Conservation (phyloP, 2,888 invertebrate species). For the Orgyia antiqua region DNA sequence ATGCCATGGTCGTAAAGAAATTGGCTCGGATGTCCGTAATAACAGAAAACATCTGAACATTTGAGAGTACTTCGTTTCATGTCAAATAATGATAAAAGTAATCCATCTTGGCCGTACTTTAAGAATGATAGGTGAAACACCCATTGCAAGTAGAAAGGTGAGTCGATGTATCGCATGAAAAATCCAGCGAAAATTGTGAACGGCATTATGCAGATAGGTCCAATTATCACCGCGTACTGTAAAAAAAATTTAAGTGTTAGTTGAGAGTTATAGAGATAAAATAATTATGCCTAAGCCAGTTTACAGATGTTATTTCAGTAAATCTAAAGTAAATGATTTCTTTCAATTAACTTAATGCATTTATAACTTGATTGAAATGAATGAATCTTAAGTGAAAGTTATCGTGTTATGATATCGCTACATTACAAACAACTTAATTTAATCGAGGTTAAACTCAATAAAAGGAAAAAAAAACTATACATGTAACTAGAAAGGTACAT, state of each 20-base stretch:
- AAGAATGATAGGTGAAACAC: slow-evolving; percentile 92
- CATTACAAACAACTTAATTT: no score
- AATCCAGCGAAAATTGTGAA: slow-evolving; percentile 95
- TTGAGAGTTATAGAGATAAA: no score
- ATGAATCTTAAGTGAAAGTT: no score
- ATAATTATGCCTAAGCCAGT: no score
- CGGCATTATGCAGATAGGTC: slow-evolving; percentile 91
- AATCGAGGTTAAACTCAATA: no score
- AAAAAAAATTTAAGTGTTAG: slow-evolving; percentile 47
- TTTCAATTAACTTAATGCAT: no score
- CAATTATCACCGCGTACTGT: slow-evolving; percentile 93
- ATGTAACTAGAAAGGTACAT: no score
- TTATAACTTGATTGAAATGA: no score
- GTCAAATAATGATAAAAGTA: slow-evolving; percentile 89
- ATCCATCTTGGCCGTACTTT: slow-evolving; percentile 92
- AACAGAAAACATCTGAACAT: slow-evolving; percentile 87
- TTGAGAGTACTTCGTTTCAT: slow-evolving; percentile 85
- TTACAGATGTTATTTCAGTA: no score
- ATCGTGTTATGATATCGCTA: no score
- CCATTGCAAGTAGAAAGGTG: slow-evolving; percentile 88
- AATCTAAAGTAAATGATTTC: no score
- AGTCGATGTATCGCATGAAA: slow-evolving; percentile 90
- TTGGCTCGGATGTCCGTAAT: slow-evolving; percentile 82
- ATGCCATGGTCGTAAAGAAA: slow-evolving; percentile 88
- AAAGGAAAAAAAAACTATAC: no score